Base-by-base conservation (phyloP, 2,797 vertebrate species). In the Tragelaphus eurycerus region DNA sequence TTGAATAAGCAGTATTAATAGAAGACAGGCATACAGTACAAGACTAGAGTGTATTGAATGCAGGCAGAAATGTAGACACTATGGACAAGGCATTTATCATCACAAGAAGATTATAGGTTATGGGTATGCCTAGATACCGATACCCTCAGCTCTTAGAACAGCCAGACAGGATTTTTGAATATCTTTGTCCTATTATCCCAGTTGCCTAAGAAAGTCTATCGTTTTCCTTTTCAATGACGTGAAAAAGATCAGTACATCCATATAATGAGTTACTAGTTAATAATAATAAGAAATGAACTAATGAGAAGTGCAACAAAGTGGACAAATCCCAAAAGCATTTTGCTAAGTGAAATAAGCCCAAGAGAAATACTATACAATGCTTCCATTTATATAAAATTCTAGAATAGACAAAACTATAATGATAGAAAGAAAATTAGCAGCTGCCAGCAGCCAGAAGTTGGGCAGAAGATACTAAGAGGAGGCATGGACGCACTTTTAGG, bases 231-330 rank as follows among this genome's bases (percentile, higher is more conserved):
- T 67, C 55, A 5, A 79, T 31, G 43, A 89, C 29, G 3, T 55
- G 31, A 93, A 95, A 93, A 96, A 86, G 17, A 81, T 64, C 88
- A 4, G 23, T 92, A 29, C 54, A 62, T 54, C 7, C 15, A 21
- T 76, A 93, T 3, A 71, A 82, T 76, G 55, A 90, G 86, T 74
- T 93, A 74, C 29, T 92, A 83, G 29, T 92, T 93, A 97, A 62
- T 84, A 96, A 83, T 83, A 93, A 95, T 81, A 96, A 60, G 59
- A 97, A 95, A 94, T 31, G 46, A 91, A 96, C 23, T 85, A 76
- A 12, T 27, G 60, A 91, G 82, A 82, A 12, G 76, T 64, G 16
- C 25, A 89, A 64, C 34, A 64, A 94, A 78, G 76, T 48, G 15
- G 7, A 71, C 52, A 55, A 82, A 81, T 82, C 14, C 54, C n/a